These are phyloP conservation scores for Mesochorus sp. DNA, from an alignment of 2,888 invertebrate genomes.

Conservation along the genomic window DNA sequence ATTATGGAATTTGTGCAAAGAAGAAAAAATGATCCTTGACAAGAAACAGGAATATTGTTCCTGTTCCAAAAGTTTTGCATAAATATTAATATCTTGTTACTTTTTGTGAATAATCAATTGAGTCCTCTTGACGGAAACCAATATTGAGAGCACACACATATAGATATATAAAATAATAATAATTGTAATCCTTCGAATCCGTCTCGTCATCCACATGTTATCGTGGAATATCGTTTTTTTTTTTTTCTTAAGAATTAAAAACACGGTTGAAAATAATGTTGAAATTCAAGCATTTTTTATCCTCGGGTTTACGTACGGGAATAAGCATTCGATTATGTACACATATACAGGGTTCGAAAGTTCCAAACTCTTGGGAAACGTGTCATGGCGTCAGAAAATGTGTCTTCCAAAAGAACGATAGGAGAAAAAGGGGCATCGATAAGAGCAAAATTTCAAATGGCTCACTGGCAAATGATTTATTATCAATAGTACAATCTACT, in stretches of 20 bases:
- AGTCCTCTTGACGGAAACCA: slow-evolving; percentile 23
- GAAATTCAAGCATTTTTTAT: slow-evolving; percentile 40
- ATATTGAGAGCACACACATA: slow-evolving; percentile 31
- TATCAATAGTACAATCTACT: slow-evolving; percentile 76
- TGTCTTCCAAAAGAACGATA: slow-evolving; percentile 86
- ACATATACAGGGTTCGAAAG: slow-evolving; percentile 44
- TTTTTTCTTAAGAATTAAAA: slow-evolving; percentile 9
- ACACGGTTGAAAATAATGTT: slow-evolving; percentile 23
- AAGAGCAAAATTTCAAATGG: slow-evolving; percentile 50
- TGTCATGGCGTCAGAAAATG: slow-evolving; percentile 88
- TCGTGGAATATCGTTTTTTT: slow-evolving; percentile 71
- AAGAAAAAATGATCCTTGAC: no score
- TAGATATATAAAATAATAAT: neutral
- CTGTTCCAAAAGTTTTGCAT: slow-evolving; percentile 15
- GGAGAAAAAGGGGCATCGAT: slow-evolving; percentile 67
- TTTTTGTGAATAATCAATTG: slow-evolving; percentile 16
- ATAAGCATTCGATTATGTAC: slow-evolving; percentile 17
- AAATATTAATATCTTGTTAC: neutral
- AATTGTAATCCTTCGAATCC: slow-evolving; percentile 58
- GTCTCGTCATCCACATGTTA: slow-evolving; percentile 80
- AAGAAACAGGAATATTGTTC: no score
- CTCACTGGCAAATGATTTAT: slow-evolving; percentile 58
- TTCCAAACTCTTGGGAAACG: slow-evolving; percentile 29
- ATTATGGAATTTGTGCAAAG: slow-evolving; percentile 27
- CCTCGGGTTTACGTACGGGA: neutral